Conservation (phyloP, 2,888 invertebrate species). For the Rambutsinella grinnellia region DNA sequence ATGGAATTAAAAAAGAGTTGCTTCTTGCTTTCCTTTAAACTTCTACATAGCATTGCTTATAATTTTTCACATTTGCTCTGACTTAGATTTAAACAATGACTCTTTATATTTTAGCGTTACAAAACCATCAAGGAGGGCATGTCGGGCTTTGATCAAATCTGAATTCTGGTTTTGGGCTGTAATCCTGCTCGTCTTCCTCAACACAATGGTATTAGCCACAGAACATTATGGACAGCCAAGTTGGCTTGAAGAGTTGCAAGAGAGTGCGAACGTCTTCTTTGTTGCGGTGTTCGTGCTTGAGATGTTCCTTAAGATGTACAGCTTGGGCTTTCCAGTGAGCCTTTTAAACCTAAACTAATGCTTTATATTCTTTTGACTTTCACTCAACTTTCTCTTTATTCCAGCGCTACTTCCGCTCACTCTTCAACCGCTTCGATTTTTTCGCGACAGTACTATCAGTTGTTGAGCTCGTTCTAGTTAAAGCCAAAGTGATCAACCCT, state of each 20-base stretch:
- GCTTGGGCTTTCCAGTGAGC: slow-evolving; percentile 95
- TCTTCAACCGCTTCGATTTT: slow-evolving; percentile 99
- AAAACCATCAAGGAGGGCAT: slow-evolving; percentile 91
- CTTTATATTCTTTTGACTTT: too few species aligned
- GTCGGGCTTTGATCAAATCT: slow-evolving; percentile 95
- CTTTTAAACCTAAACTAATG: too few species aligned
- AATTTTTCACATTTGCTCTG: too few species aligned
- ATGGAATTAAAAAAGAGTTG: too few species aligned
- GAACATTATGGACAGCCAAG: slow-evolving; percentile 95
- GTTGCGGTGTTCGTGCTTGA: slow-evolving; percentile 98
- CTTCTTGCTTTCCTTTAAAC: too few species aligned
- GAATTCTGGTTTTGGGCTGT: slow-evolving; percentile 99
- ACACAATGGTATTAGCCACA: slow-evolving; percentile 96
- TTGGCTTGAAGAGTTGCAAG: slow-evolving; percentile 98
- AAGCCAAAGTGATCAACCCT: slow-evolving; percentile 94
- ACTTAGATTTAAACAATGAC: too few species aligned
- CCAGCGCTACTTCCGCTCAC: slow-evolving; percentile 97
- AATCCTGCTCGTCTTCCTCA: slow-evolving; percentile 96
- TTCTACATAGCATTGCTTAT: too few species aligned
- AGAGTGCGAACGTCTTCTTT: slow-evolving; percentile 97
- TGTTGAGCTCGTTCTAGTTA: slow-evolving; percentile 94
- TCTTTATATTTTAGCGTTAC: too few species aligned
- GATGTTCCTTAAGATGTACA: slow-evolving; percentile 99
- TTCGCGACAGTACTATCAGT: too few species aligned
- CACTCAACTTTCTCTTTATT: too few species aligned